Evolutionary conservation across 2,113 vertebrate species (phyloP).

Genomic region (rat (Rattus norvegicus)): DNA sequence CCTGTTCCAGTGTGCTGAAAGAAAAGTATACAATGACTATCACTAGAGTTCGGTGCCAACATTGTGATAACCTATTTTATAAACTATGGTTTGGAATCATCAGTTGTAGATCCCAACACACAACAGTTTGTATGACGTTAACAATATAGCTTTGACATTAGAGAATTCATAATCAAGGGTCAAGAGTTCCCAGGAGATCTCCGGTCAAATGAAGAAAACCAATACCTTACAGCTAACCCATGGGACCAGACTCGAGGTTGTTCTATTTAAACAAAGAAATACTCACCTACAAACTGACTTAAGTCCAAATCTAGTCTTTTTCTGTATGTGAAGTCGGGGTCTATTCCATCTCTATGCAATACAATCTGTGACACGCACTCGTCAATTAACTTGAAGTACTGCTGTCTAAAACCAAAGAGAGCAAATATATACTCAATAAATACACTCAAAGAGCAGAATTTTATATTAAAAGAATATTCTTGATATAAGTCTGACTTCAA

Average conservation of each 20-base stretch:
- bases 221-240: neutral
- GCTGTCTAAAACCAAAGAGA: conserved; percentile 88
- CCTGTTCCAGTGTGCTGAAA: neutral
- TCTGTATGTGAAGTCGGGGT: conserved; percentile 97
- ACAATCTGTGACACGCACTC: conserved; percentile 98
- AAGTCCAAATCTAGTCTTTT: conserved; percentile 97
- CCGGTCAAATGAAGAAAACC: neutral
- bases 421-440: neutral
- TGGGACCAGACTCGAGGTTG: neutral
- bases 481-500: neutral
- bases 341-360: conserved; percentile 94
- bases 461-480: neutral
- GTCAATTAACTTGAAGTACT: conserved; percentile 99
- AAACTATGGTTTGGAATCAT: neutral
- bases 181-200: neutral
- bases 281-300: conserved; percentile 94
- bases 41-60: neutral
- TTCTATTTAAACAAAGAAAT: conserved; percentile 24
- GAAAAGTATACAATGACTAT: neutral
- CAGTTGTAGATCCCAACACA: neutral
- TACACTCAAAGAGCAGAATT: conserved; percentile 1
- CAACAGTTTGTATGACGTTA: neutral
- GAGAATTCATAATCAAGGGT: neutral
- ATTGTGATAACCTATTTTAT: neutral
- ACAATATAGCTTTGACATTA: conserved; percentile 10